These are phyloP conservation scores for Coilia nasus DNA, from an alignment of 2,797 vertebrate genomes.

Conservation along the genomic window DNA sequence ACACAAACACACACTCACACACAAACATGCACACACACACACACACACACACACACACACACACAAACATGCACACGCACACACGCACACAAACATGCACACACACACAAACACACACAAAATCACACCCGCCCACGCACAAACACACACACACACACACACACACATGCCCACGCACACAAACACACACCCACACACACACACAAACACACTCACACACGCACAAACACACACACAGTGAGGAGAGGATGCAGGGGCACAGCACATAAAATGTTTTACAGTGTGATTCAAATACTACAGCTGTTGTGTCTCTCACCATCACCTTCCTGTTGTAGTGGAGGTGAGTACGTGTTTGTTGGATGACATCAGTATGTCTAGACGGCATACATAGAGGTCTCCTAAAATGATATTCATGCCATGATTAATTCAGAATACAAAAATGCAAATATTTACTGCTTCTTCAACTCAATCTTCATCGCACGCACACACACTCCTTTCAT, in stretches of 20 bases:
- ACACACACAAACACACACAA: too few species aligned
- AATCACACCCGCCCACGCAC: background rate
- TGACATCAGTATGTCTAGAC: background rate
- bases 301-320: background rate
- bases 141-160: background rate
- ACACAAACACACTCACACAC: background rate
- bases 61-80: too few species aligned
- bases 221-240: too few species aligned
- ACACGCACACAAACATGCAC: too few species aligned
- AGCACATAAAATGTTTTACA: background rate
- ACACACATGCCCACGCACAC: background rate
- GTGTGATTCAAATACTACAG: background rate
- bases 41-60: too few species aligned
- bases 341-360: background rate
- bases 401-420: slow-evolving; percentile 46
- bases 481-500: slow-evolving; percentile 58
- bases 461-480: background rate
- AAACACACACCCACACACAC: background rate
- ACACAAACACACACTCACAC: background rate
- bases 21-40: background rate
- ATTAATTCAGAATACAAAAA: slow-evolving; percentile 28
- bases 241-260: too few species aligned
- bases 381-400: background rate
- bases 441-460: background rate
- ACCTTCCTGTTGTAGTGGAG: background rate